Evolutionary conservation across 2,888 invertebrate genomes (phyloP).

Genomic region (Cecidostiba fungosa): DNA sequence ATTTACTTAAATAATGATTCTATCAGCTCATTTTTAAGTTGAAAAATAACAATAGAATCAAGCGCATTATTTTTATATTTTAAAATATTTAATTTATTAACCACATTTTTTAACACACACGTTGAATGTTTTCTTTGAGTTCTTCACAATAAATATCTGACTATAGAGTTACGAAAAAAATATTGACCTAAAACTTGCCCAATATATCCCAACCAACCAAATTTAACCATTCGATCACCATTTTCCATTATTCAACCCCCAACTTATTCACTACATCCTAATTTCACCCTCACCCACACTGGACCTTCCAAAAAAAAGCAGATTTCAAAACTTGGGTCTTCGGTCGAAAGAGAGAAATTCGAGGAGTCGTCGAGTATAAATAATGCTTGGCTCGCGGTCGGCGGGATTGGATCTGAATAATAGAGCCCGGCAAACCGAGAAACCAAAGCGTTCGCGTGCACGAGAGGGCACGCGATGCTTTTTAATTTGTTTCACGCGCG

Average conservation of each 20-base stretch:
- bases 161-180: background rate
- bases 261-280: constrained; percentile 1
- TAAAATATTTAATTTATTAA: no score
- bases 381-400: constrained; percentile 70
- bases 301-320: background rate
- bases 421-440: constrained; percentile 72
- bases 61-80: no score
- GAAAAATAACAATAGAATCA: no score
- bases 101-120: no score
- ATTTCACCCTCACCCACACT: constrained; percentile 26
- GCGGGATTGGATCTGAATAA: constrained; percentile 77
- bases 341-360: constrained; percentile 46
- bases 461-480: constrained; percentile 67
- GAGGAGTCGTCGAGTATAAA: constrained; percentile 62
- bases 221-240: constrained; percentile 31
- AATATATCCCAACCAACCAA: background rate
- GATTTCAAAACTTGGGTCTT: background rate
- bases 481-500: constrained; percentile 73
- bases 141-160: no score
- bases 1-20: no score
- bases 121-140: no score
- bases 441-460: constrained; percentile 67
- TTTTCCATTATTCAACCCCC: constrained; percentile 15
- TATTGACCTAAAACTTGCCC: background rate
- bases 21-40: no score